phyloP scores from a whole-genome alignment of 2,113 vertebrate genomes.

The Varanus salvator region DNA sequence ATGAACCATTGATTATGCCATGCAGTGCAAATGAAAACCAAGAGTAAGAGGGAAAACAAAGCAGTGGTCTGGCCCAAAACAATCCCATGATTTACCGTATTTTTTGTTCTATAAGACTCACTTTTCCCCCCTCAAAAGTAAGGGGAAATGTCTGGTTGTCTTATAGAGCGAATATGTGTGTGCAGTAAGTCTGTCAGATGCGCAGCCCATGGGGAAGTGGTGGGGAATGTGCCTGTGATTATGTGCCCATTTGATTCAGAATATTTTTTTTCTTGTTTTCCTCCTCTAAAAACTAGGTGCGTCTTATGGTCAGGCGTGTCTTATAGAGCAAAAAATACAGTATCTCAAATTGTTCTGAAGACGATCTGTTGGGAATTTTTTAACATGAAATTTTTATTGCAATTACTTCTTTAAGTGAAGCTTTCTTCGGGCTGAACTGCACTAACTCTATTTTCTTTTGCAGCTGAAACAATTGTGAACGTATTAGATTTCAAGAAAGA shows the following conservation, averaged over 20 bases:
- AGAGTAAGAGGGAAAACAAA: constrained; percentile 23
- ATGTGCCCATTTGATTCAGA: too few relatives aligned
- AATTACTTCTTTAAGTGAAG: constrained; percentile 19
- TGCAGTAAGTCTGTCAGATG: too few relatives aligned
- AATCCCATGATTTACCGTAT: constrained; percentile 46
- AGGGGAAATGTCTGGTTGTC: too few relatives aligned
- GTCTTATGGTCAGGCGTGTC: too few relatives aligned
- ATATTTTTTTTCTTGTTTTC: too few relatives aligned
- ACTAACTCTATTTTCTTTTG: constrained; percentile 54
- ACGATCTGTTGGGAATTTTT: constrained; percentile 30
- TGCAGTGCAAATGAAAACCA: background rate
- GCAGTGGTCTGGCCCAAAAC: constrained; percentile 34
- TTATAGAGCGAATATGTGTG: too few relatives aligned
- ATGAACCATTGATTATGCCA: background rate
- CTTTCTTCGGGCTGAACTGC: constrained; percentile 33
- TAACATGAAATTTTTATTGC: constrained; percentile 9
- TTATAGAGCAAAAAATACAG: too few relatives aligned
- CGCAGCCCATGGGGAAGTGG: too few relatives aligned
- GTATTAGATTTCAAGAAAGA: constrained; percentile 99
- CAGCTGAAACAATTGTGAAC: constrained; percentile 99
- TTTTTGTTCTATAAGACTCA: too few relatives aligned
- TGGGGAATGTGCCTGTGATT: too few relatives aligned
- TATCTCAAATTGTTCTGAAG: constrained; percentile 49
- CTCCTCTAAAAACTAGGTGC: too few relatives aligned
- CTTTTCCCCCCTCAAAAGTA: too few relatives aligned